Base-by-base conservation (phyloP, 2,888 invertebrate genomes). In the Drosophila eohydei region DNA sequence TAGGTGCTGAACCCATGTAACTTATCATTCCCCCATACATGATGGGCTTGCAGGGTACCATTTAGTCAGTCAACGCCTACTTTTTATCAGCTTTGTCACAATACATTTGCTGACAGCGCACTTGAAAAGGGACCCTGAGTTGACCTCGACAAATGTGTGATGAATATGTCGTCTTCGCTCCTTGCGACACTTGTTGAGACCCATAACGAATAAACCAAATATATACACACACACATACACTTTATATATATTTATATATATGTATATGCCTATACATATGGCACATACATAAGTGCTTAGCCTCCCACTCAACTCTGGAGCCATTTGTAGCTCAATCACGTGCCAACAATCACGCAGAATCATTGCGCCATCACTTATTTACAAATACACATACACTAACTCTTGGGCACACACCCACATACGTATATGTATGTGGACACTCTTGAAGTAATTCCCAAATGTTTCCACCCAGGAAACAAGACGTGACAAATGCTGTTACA, bases 351-450 rank as follows among this genome's bases (percentile, higher is more conserved):
- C 80, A 78, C 73, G 71, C 81, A 81, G 80, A 84, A 71, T 84
- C 84, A 84, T 83, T 84, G 81, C 84, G 69, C 81, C 82, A 81
- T 81, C 79, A 80, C 79, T 81, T 81, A 83, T 83, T 78, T 59
- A 74, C 66, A 74, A 67, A 65, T 34, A 71, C n/a, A 43, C 12
- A 40, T 14, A 40, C 16, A 44, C 26, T 11, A 16, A 16, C 11
- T 40, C 28, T 30, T 28, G 28, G 7, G 14, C 26, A 43, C 9
- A 26, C 43, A 32, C 26, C 16, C 21, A 43, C 21, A 30, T 8
- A 26, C 28, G 16, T 34, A 40, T 12, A 38, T 14, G 12, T 5
- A 21, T 30, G 26, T 26, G 0, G 36, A 14, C 32, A 55, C 21
- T 43, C 28, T 14, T 21, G 38, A 38, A 21, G 21, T 38, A 40